Conservation (phyloP, 2,797 vertebrate species). For the Spondyliosoma cantharus region DNA sequence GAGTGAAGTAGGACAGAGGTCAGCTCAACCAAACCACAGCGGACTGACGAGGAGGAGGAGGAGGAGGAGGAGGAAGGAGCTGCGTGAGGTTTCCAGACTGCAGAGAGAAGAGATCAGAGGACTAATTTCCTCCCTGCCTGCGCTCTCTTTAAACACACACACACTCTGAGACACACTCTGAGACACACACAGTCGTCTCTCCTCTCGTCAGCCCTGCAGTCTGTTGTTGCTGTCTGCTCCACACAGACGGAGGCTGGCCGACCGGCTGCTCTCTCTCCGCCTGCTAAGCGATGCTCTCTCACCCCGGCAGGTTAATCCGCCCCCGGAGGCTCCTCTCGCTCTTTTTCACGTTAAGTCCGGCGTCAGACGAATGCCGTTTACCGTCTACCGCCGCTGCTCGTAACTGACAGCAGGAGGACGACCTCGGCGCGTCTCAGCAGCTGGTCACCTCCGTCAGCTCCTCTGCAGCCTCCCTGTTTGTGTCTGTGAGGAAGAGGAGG, state of each 20-base stretch:
- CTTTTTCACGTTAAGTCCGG: neutral
- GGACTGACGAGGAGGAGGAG: neutral
- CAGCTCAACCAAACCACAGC: slow-evolving; percentile 24
- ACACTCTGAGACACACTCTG: neutral
- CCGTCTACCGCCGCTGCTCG: neutral
- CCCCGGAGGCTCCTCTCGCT: slow-evolving; percentile 20
- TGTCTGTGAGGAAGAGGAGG: slow-evolving; percentile 46
- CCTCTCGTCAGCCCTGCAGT: slow-evolving; percentile 61
- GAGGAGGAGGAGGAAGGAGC: slow-evolving; percentile 26
- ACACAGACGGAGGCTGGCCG: slow-evolving; percentile 51
- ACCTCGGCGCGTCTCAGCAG: slow-evolving; percentile 3
- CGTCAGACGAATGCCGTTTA: neutral
- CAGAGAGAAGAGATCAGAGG: slow-evolving; percentile 56
- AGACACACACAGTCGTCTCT: neutral
- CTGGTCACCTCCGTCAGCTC: slow-evolving; percentile 36
- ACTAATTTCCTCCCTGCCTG: slow-evolving; percentile 44
- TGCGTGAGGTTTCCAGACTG: slow-evolving; percentile 52
- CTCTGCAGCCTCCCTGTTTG: slow-evolving; percentile 58
- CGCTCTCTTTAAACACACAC: slow-evolving; percentile 47
- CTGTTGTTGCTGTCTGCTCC: slow-evolving; percentile 52
- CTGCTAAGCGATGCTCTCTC: slow-evolving; percentile 48
- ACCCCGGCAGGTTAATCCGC: slow-evolving; percentile 34
- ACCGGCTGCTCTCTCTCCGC: slow-evolving; percentile 39
- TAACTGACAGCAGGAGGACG: slow-evolving; percentile 4
- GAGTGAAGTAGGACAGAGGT: slow-evolving; percentile 67